A percentile compares a stretch with the other conserved stretches of the same genome.
Evolutionary conservation across 2,888 invertebrate genomes (phyloP).

Genomic region (Tenodera sinensis): DNA sequence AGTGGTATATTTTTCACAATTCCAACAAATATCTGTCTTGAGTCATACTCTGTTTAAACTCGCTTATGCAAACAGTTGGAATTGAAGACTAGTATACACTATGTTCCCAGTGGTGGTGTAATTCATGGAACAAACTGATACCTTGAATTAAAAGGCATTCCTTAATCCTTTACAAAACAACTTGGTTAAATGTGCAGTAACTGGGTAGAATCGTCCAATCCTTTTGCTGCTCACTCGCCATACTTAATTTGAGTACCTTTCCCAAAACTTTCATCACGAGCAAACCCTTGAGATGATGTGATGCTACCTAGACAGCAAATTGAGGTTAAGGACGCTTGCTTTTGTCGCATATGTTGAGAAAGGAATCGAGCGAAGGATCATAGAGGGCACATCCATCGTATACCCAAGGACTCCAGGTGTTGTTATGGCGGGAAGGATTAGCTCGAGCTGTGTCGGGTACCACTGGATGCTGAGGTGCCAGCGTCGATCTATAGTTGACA

Average conservation of each 20-base stretch:
- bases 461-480: conserved; percentile 53
- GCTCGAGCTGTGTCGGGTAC: conserved; percentile 54
- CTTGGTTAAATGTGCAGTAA: too few species aligned
- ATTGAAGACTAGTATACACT: too few species aligned
- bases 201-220: not conserved
- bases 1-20: too few species aligned
- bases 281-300: not conserved
- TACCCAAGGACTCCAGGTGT: conserved; percentile 68
- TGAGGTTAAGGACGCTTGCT: not conserved
- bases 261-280: too few species aligned
- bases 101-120: too few species aligned
- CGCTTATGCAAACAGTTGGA: too few species aligned
- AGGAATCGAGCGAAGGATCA: not conserved
- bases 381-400: not conserved
- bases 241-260: not conserved
- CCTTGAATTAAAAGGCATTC: too few species aligned
- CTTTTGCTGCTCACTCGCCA: not conserved
- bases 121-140: too few species aligned
- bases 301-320: not conserved
- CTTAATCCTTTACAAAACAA: too few species aligned
- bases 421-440: conserved; percentile 67
- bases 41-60: too few species aligned
- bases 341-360: not conserved
- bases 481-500: conserved; percentile 49
- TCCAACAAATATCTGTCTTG: too few species aligned